Percentiles rank a stretch among this genome's conserved stretches.
phyloP scores from a whole-genome alignment of 1,140 invertebrate genomes.

The Acarapis woodi region DNA sequence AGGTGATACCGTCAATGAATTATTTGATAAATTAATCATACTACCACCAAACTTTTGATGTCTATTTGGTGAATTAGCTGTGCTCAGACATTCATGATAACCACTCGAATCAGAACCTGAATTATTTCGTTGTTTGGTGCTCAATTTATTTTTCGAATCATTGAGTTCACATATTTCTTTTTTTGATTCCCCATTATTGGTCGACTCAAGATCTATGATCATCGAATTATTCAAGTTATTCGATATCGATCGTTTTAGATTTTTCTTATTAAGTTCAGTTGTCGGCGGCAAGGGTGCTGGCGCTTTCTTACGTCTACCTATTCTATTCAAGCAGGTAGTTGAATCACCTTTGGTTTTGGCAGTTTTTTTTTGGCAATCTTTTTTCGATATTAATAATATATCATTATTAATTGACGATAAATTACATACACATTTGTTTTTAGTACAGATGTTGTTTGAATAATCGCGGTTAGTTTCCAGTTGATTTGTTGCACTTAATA shows the following conservation, averaged over 20 bases:
- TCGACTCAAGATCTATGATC: neutral
- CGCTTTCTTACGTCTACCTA: constrained; percentile 3
- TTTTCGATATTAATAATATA: neutral
- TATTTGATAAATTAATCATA: too few relatives aligned
- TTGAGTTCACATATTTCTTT: neutral
- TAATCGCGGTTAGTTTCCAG: neutral
- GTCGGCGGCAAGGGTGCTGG: constrained; percentile 6
- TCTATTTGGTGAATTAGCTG: constrained; percentile 10
- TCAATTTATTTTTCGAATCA: neutral
- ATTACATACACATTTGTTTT: neutral
- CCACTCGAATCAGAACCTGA: constrained; percentile 9
- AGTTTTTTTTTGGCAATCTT: too few relatives aligned
- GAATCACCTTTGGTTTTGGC: constrained; percentile 3
- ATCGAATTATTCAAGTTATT: neutral
- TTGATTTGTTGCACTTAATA: neutral
- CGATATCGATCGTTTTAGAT: neutral
- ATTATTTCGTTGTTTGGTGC: constrained; percentile 2
- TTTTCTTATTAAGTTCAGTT: neutral
- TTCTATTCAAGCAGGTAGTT: neutral
- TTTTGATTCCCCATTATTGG: neutral
- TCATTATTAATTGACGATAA: neutral
- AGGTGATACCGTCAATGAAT: too few relatives aligned
- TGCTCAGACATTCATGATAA: constrained; percentile 7
- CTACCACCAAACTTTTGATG: constrained; percentile 19
- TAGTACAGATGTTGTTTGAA: neutral